Evolutionary conservation across 2,113 vertebrate species (phyloP), one percentile per base, ranked within the genome.

Genomic region (Coptodon rendalli): DNA sequence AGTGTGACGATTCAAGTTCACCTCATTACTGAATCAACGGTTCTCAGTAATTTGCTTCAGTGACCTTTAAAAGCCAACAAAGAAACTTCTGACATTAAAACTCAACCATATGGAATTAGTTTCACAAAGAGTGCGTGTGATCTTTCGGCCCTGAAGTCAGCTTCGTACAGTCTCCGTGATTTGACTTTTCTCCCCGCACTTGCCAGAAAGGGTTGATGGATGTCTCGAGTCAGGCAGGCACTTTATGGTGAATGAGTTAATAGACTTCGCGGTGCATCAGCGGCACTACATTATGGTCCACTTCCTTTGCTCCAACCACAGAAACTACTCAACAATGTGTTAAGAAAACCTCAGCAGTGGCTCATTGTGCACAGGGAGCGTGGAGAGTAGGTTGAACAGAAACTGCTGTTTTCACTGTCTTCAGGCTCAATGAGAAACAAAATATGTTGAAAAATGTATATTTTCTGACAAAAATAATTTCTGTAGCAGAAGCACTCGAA

Each of bases 61-160:
- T 92, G 94, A 95, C 93, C 91, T 94, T 94, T 93, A 89, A 86
- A 94, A 93, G 82, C 19, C 82, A 90, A 87, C 80, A 81, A 52
- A 82, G 61, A 50, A 59, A 63, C 81, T 38, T 81, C 31, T 91
- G 88, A 94, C 89, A 92, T 93, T 94, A 91, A 91, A 92, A 89
- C 76, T 31, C 76, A 56, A 83, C 85, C 83, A 50, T 63, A 40
- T 81, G 87, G 59, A 81, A 91, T 90, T 91, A 86, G 57, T 89
- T 87, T 88, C 6, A 71, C 9, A 86, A n/a, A 12, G 43, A 16
- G 81, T 48, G 61, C 4, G 56, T 19, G 22, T 34, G 54, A 81
- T 93, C 63, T 89, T 73, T 85, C 11, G 2, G 36, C 80, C 53
- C 76, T 36, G 81, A 84, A 68, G 71, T 24, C 68, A 5, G 22